Evolutionary conservation across 2,113 vertebrate species (phyloP).

Genomic region (Centropristis striata): DNA sequence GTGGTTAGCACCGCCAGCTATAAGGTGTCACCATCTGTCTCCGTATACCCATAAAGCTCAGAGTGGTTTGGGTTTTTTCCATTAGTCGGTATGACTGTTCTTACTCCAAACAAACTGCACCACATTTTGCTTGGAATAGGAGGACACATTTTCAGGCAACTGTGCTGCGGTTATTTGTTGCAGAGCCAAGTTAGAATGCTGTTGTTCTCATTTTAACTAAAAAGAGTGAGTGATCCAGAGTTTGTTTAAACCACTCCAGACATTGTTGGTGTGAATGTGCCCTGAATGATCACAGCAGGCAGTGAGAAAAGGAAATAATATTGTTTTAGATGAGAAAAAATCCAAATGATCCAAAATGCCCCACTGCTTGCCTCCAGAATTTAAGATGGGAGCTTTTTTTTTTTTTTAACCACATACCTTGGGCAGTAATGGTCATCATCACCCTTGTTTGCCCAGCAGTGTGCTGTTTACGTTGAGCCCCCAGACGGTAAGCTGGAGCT

Average conservation of each 20-base stretch:
- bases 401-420: conserved; percentile 28
- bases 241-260: conserved; percentile 31
- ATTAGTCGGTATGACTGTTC: conserved; percentile 34
- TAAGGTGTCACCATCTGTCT: conserved; percentile 52
- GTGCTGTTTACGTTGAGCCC: conserved; percentile 63
- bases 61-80: conserved; percentile 43
- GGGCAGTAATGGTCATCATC: conserved; percentile 69
- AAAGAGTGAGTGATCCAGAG: conserved; percentile 8
- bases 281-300: conserved; percentile 19
- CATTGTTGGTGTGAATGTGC: not conserved
- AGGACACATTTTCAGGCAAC: conserved; percentile 17
- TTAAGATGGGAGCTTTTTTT: not conserved
- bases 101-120: conserved; percentile 40
- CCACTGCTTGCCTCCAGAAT: not conserved
- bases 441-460: conserved; percentile 60
- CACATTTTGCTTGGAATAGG: conserved; percentile 22
- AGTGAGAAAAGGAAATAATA: not conserved
- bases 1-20: conserved; percentile 25
- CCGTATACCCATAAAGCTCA: conserved; percentile 40
- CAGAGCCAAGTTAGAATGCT: conserved; percentile 30
- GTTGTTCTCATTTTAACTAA: conserved; percentile 40
- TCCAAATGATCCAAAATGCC: conserved; percentile 10
- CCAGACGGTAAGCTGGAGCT: conserved; percentile 64
- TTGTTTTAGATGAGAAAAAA: not conserved
- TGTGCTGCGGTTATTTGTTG: conserved; percentile 39